Base-by-base conservation (phyloP, 2,888 invertebrate genomes). In the Eumerus sabulonum region DNA sequence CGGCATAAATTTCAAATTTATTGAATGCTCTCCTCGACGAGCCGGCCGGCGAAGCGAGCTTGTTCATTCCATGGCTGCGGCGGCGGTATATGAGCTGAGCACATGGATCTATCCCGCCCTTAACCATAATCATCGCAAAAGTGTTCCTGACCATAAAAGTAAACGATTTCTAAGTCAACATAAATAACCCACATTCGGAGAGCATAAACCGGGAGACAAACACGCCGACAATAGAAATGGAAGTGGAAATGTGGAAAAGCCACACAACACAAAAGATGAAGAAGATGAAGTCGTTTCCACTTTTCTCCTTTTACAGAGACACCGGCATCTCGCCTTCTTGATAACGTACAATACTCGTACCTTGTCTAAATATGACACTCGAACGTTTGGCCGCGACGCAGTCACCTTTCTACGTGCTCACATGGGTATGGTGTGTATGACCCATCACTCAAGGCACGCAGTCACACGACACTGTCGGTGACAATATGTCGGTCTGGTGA, bases 151-250 rank as follows among this genome's bases (percentile, higher is more conserved):
- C 74, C 79, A 79, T 79, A 79, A 79, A 79, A 74, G 74, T 64
- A 79, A 79, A 79, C 74, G 79, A 74, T 79, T 79, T 79, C 79
- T 79, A 79, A 79, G 79, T 79, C 79, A 74, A 79, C 79, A 79
- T 79, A 74, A 79, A 79, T 73, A 79, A 70, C 74, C 73, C 60
- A 74, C 74, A 79, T 70, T 73, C 57, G 27, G 51, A 73, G 54
- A 79, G 67, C 62, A 63, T 63, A 77, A 47, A 67, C 36, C 51
- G 57, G 42, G 51, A 38, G 27, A 63, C 27, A 67, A 56, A 66
- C 54, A 63, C 63, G 35, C 53, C 53, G 36, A 27, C 64, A 57
- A 62, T 54, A 53, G 63, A 63, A 63, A 64, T 60, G 54, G 45
- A 71, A 71, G 36, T 36, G 36, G 14, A 35, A 51, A 51, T n/a